These are phyloP conservation scores for Notiomystis cincta DNA, from an alignment of 2,113 vertebrate genomes.

Conservation along the genomic window DNA sequence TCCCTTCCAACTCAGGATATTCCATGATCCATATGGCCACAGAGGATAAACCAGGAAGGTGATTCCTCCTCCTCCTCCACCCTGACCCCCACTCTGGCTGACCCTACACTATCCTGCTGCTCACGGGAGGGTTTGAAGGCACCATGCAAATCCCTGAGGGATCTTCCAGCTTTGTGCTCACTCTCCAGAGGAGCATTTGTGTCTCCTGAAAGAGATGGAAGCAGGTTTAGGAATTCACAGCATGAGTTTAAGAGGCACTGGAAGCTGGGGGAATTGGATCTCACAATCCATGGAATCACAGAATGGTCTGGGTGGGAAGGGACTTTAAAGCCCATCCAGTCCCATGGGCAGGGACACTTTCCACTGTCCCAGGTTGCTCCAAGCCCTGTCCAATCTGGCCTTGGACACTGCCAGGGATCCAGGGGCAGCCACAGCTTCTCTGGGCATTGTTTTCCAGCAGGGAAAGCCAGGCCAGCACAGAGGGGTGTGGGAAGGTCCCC, in stretches of 20 bases:
- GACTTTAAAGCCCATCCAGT: not conserved
- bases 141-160: not conserved
- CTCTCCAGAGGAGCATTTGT: not conserved
- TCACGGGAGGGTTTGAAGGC: not conserved
- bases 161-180: not conserved
- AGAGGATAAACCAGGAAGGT: not conserved
- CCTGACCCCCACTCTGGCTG: not conserved
- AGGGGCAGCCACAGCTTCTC: not conserved
- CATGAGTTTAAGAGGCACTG: accelerated
- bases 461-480: not conserved
- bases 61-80: not conserved
- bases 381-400: not conserved
- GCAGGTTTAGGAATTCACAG: not conserved
- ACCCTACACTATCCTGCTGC: not conserved
- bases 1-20: not conserved
- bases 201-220: not conserved
- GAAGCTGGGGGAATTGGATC: not conserved
- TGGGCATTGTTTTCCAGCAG: not conserved
- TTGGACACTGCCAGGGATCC: not conserved
- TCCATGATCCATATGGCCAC: not conserved
- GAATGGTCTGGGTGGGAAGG: not conserved
- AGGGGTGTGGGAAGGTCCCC: not conserved
- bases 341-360: not conserved
- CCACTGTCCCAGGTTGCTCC: not conserved
- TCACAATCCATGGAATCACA: not conserved